Conservation (phyloP, 2,888 invertebrate species). For the Chrysolina oricalcia region DNA sequence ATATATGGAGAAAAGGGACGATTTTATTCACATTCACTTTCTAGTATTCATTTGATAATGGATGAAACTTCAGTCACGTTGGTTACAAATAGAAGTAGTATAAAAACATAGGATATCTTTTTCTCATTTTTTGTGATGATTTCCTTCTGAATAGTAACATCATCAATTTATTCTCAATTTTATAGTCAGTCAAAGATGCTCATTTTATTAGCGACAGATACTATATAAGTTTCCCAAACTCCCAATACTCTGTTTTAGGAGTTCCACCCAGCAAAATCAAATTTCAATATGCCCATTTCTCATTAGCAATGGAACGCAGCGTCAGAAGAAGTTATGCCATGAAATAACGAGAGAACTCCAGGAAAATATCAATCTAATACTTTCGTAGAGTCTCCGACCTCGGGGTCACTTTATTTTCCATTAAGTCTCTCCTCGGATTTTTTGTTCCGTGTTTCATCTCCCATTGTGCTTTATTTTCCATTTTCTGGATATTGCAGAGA, state of each 20-base stretch:
- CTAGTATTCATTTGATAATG: no score
- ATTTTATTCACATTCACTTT: no score
- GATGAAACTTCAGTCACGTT: no score
- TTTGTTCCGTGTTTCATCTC: slow-evolving; percentile 11
- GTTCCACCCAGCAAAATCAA: neutral
- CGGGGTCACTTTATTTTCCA: slow-evolving; percentile 12
- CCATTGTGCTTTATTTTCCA: slow-evolving; percentile 16
- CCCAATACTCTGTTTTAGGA: neutral
- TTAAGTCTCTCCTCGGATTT: neutral
- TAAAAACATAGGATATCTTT: no score
- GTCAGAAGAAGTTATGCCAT: neutral
- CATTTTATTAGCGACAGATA: no score
- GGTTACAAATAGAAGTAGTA: no score
- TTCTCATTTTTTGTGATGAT: no score
- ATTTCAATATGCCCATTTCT: neutral
- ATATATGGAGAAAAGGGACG: no score
- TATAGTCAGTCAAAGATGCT: no score
- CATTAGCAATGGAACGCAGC: neutral
- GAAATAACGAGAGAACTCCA: neutral
- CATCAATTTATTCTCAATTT: no score
- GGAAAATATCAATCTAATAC: slow-evolving; percentile 2
- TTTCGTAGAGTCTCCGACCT: neutral
- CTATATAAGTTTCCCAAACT: no score
- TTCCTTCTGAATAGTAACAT: no score
- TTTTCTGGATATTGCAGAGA: slow-evolving; percentile 12